Conservation (phyloP, 2,888 invertebrate species). For the Acleris emargana region DNA sequence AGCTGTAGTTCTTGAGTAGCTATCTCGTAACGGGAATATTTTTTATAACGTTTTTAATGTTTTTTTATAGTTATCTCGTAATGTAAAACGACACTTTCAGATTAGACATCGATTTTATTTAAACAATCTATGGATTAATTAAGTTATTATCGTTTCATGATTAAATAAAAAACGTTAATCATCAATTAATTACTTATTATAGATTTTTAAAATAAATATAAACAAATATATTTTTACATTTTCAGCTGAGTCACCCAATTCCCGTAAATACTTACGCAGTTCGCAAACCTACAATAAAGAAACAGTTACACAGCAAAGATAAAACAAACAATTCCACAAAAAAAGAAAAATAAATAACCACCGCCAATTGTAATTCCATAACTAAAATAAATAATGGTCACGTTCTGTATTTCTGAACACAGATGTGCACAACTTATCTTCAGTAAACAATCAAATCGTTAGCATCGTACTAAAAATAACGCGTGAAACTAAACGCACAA, state of each 20-base stretch:
- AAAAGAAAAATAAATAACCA: conserved; percentile 23
- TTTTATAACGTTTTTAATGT: too few relatives aligned
- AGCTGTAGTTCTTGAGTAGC: too few relatives aligned
- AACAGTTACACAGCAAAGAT: background rate
- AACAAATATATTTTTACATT: background rate
- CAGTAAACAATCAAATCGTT: conserved; percentile 21
- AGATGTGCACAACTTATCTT: conserved; percentile 22
- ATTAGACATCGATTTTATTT: too few relatives aligned
- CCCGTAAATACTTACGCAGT: background rate
- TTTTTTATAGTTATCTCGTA: too few relatives aligned
- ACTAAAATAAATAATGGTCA: conserved; percentile 41
- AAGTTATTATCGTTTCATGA: too few relatives aligned
- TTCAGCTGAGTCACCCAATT: background rate
- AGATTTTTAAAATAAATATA: too few relatives aligned
- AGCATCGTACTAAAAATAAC: conserved; percentile 17
- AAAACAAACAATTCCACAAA: conserved; percentile 5
- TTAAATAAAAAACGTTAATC: too few relatives aligned
- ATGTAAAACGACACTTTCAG: too few relatives aligned
- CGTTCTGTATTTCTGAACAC: conserved; percentile 12
- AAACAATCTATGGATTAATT: too few relatives aligned
- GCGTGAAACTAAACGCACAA: background rate
- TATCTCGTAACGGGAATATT: too few relatives aligned
- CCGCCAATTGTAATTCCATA: conserved; percentile 38
- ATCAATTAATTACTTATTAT: too few relatives aligned
- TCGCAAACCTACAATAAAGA: conserved; percentile 7